These are phyloP conservation scores for Drosophila anomelani DNA, from an alignment of 2,888 invertebrate species.

Conservation along the genomic window DNA sequence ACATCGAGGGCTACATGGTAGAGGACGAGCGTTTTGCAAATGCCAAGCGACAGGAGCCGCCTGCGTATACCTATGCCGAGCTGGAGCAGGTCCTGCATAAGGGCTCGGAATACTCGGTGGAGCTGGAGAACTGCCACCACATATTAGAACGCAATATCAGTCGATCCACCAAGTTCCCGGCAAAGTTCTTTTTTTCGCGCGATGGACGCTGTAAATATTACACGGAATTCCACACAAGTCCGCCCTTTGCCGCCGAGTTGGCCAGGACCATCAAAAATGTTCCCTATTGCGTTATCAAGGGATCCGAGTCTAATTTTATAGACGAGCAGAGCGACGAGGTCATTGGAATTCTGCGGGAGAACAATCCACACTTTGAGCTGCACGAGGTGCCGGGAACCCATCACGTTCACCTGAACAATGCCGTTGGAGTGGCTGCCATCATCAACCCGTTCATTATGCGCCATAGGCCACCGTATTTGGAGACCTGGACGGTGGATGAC, in stretches of 20 bases:
- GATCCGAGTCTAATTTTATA: conserved; percentile 86
- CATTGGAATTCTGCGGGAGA: conserved; percentile 86
- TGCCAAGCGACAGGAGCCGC: conserved; percentile 85
- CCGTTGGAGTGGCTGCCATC: conserved; percentile 86
- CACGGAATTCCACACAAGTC: conserved; percentile 69
- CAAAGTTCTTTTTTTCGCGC: conserved; percentile 86
- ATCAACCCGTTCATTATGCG: conserved; percentile 87
- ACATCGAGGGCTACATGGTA: conserved; percentile 85
- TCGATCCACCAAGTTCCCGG: conserved; percentile 86
- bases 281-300: conserved; percentile 88
- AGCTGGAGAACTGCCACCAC: conserved; percentile 86
- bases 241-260: conserved; percentile 86
- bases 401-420: conserved; percentile 90
- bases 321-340: conserved; percentile 86
- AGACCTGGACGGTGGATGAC: conserved; percentile 69
- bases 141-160: conserved; percentile 87
- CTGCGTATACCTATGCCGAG: conserved; percentile 87
- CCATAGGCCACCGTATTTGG: conserved; percentile 76
- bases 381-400: conserved; percentile 89
- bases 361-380: conserved; percentile 87
- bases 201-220: conserved; percentile 81
- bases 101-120: conserved; percentile 87
- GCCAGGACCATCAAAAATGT: conserved; percentile 86
- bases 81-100: conserved; percentile 86
- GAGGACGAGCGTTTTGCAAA: conserved; percentile 83